Base-by-base conservation (phyloP, 2,797 vertebrate species). In the Oceanodroma leucorhoa region DNA sequence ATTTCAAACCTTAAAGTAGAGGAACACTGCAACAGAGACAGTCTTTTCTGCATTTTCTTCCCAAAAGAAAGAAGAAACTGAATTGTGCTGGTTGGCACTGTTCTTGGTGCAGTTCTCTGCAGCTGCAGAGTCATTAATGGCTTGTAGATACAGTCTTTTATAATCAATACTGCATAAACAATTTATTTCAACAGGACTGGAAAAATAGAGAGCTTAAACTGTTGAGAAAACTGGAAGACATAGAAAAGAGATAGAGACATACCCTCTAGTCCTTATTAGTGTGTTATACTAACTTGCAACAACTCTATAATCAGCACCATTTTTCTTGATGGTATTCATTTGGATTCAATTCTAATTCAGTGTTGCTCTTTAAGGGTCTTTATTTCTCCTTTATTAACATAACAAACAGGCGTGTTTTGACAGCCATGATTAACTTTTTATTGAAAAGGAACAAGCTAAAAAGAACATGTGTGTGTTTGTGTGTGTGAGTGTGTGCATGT, bases 401-500 rank as follows among this genome's bases (percentile, higher is more conserved):
- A 80, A 72, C 9, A n/a, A 18, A 11, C 11, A 55, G 3, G 2
- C 0, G 0, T 40, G 4, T 41, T 69, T 45, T 70, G 38, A 58
- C 24, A 78, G 11, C 9, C 14, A 9, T 19, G 3, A n/a, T 53
- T 67, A 79, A 27, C 30, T 67, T 85, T 66, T 43, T 30, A 7
- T 48, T 72, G 38, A 24, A 73, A 69, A 77, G 5, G 17, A 62
- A 16, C 9, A 57, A 77, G 20, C 10, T 24, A 43, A 45, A 60
- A 76, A 76, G 15, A 79, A 43, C 2, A 2, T 18, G 15, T 48
- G 22, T 16, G 10, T 43, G 21, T n/a, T 20, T 27, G 13, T 3
- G 6, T 38, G 20, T 2, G 21, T n/a, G 32, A 27, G 11, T 4
- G 10, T 16, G 6, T 38, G 20, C 3, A 2, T 29, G 5, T 36